A percentile compares a stretch with the other conserved stretches of the same genome.
Conservation (phyloP, 2,113 vertebrate genomes). For the Tapirus terrestris region DNA sequence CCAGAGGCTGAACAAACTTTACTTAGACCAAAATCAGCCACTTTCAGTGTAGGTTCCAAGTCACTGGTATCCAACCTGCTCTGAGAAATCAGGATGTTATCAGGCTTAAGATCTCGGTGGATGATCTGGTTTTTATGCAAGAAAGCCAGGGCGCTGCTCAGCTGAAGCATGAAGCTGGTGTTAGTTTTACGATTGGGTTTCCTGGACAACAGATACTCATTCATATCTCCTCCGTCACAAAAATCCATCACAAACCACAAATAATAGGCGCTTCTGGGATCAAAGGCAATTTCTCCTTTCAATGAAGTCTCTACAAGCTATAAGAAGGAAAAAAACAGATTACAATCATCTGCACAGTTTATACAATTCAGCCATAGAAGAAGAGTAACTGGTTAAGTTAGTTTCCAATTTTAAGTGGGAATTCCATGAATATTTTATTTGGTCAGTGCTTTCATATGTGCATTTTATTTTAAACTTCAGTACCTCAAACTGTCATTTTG, state of each 20-base stretch:
- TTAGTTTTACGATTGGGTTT: constrained; percentile 97
- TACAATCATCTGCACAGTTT: background rate
- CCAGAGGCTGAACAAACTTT: constrained; percentile 96
- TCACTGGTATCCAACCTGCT: constrained; percentile 86
- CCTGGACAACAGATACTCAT: constrained; percentile 95
- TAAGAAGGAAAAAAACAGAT: constrained; percentile 65
- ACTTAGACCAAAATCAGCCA: constrained; percentile 97
- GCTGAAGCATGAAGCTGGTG: constrained; percentile 98
- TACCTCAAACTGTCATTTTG: constrained; percentile 45
- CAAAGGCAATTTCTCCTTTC: constrained; percentile 97
- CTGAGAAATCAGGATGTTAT: constrained; percentile 97
- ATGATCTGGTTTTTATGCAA: constrained; percentile 98
- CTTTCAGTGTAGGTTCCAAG: constrained; percentile 95
- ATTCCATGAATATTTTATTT: constrained; percentile 45
- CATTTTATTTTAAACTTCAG: constrained; percentile 65
- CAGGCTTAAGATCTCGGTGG: constrained; percentile 97
- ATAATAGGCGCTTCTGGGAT: constrained; percentile 96
- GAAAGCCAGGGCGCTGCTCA: constrained; percentile 97
- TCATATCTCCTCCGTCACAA: constrained; percentile 99
- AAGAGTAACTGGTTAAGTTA: background rate
- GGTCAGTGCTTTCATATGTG: background rate
- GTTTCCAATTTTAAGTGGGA: constrained; percentile 55
- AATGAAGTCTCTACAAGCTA: constrained; percentile 98
- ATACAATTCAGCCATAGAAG: constrained; percentile 25
- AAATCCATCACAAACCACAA: constrained; percentile 99